A percentile compares a stretch with the other conserved stretches of the same genome.
phyloP scores from a whole-genome alignment of 2,888 invertebrate genomes.

The Drosophila conformis region DNA sequence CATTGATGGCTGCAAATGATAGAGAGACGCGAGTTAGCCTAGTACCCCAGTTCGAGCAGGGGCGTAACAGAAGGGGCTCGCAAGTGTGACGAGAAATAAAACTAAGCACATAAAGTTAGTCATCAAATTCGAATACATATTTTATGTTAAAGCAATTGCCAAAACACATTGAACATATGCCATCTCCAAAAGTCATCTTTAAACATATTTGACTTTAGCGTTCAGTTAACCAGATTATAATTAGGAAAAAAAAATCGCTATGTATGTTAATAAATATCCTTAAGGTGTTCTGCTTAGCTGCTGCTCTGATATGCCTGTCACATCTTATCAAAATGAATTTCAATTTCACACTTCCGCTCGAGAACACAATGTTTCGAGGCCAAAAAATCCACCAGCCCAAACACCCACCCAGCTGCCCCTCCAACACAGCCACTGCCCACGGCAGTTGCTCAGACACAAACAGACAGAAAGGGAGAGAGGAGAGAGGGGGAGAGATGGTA shows the following conservation, averaged over 20 bases:
- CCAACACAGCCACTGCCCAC: constrained; percentile 36
- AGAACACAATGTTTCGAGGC: constrained; percentile 24
- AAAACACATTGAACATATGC: neutral
- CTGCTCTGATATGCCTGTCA: constrained; percentile 24
- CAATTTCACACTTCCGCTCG: constrained; percentile 65
- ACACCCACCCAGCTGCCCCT: neutral
- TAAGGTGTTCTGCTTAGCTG: neutral
- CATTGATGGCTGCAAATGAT: constrained; percentile 73
- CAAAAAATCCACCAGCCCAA: neutral
- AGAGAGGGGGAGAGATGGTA: neutral
- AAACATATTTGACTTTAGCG: neutral
- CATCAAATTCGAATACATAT: neutral
- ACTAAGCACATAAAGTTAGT: neutral
- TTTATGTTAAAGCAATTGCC: neutral
- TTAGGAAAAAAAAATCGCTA: neutral
- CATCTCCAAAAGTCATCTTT: neutral
- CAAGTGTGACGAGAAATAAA: neutral
- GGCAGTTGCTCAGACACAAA: constrained; percentile 15
- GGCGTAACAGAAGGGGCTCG: constrained; percentile 15
- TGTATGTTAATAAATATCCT: constrained; percentile 2
- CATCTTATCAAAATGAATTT: constrained; percentile 52
- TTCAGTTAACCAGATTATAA: neutral
- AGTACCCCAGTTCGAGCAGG: constrained; percentile 22
- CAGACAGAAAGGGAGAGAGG: neutral
- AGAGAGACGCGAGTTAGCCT: constrained; percentile 34